Evolutionary conservation across 2,797 vertebrate species (phyloP).

Genomic region (Champsocephalus gunnari): DNA sequence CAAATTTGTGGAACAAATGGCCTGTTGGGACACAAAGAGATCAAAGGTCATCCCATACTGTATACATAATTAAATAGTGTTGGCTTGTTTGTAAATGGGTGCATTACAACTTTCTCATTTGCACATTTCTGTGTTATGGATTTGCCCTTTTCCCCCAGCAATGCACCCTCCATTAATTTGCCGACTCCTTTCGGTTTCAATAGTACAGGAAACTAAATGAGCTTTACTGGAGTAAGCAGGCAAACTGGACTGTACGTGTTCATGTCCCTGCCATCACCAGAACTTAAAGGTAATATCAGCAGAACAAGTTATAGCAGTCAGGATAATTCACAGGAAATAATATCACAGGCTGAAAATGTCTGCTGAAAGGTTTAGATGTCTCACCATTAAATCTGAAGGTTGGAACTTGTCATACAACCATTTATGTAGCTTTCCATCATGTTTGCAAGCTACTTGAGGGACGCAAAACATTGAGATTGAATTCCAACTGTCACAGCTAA

Average conservation of each 20-base stretch:
- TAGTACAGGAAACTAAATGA: not conserved
- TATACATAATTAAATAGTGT: not conserved
- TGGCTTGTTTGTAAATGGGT: not conserved
- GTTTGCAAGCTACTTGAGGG: not conserved
- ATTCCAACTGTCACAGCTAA: not conserved
- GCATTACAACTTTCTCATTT: not conserved
- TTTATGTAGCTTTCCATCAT: not conserved
- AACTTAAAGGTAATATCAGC: not conserved
- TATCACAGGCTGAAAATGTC: not conserved
- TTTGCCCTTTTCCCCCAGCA: not conserved
- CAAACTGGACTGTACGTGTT: not conserved
- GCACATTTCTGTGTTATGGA: not conserved
- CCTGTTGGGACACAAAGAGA: constrained; percentile 79
- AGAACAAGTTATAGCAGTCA: not conserved
- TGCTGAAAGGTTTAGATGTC: not conserved
- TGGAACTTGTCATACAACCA: not conserved
- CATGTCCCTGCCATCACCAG: not conserved
- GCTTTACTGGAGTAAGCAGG: not conserved
- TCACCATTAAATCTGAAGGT: not conserved
- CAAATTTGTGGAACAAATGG: constrained; percentile 97
- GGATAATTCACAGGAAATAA: not conserved
- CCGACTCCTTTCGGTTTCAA: not conserved
- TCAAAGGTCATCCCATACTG: constrained; percentile 9
- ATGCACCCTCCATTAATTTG: not conserved
- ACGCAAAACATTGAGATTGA: not conserved